Conservation (phyloP, 2,888 invertebrate genomes). For the Platerodrilus igneus region DNA sequence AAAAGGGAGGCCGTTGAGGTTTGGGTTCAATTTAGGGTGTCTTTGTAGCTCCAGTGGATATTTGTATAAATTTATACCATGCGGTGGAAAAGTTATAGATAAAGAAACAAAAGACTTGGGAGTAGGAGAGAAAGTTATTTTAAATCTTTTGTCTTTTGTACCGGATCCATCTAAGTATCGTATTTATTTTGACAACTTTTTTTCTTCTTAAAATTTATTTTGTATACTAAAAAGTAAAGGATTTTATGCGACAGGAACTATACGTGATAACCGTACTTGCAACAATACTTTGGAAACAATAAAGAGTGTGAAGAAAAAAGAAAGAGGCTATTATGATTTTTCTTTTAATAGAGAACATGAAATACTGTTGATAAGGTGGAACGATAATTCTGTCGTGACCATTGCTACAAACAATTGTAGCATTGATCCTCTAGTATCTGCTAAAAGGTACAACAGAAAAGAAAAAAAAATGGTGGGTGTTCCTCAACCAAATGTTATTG, state of each 20-base stretch:
- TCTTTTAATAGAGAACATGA: too few species aligned
- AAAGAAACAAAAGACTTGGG: slow-evolving; percentile 11
- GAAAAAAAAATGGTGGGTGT: too few species aligned
- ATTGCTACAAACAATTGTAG: too few species aligned
- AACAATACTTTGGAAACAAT: too few species aligned
- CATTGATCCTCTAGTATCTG: too few species aligned
- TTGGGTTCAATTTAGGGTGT: slow-evolving; percentile 31
- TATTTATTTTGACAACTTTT: slow-evolving; percentile 3
- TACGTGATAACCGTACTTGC: too few species aligned
- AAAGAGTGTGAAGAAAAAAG: too few species aligned
- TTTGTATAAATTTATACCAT: slow-evolving; percentile 28
- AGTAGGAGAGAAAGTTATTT: slow-evolving; percentile 26
- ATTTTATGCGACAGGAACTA: too few species aligned
- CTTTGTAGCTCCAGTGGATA: slow-evolving; percentile 29
- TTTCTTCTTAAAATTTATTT: slow-evolving; percentile 10
- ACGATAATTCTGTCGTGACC: background rate
- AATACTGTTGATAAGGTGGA: background rate
- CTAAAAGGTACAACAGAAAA: slow-evolving; percentile 2
- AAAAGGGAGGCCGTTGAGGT: slow-evolving; percentile 32
- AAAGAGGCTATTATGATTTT: too few species aligned
- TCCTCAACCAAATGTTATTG: too few species aligned
- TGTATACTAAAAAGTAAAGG: too few species aligned
- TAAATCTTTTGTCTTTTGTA: slow-evolving; percentile 23
- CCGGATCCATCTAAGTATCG: background rate
- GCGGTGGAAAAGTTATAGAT: slow-evolving; percentile 24